These are phyloP conservation scores for Naja naja DNA, from an alignment of 2,113 vertebrate species.

Conservation along the genomic window DNA sequence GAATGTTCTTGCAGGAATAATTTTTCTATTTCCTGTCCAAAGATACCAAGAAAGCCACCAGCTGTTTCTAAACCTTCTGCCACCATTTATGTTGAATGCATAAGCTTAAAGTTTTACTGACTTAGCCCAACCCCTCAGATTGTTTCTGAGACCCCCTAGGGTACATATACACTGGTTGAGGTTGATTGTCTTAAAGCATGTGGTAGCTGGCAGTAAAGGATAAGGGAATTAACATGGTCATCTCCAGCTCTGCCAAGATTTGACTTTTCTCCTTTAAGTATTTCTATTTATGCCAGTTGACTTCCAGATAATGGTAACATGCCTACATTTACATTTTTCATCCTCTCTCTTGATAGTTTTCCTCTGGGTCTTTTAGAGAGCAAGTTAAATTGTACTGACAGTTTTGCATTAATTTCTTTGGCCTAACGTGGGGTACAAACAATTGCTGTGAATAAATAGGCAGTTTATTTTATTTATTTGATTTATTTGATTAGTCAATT, in stretches of 20 bases:
- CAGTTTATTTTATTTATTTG: no score
- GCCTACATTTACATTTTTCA: neutral
- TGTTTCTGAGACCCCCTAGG: neutral
- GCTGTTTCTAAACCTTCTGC: neutral
- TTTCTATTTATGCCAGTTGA: neutral
- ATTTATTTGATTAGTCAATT: no score
- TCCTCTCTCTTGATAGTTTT: neutral
- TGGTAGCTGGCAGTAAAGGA: neutral
- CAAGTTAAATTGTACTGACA: neutral
- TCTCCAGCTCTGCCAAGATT: neutral
- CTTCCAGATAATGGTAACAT: neutral
- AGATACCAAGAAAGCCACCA: neutral
- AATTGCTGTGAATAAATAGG: neutral
- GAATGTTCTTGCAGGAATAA: neutral
- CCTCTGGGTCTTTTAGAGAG: neutral
- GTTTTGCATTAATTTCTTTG: neutral
- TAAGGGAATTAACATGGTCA: neutral
- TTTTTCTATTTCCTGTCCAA: neutral
- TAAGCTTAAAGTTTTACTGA: neutral
- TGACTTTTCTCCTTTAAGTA: neutral
- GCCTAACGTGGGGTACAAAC: neutral
- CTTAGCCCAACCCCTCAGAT: neutral
- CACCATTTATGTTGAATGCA: neutral
- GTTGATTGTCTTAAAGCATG: neutral
- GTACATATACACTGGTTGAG: neutral